Base-by-base conservation (phyloP, 2,888 invertebrate species). In the Muscina levida region DNA sequence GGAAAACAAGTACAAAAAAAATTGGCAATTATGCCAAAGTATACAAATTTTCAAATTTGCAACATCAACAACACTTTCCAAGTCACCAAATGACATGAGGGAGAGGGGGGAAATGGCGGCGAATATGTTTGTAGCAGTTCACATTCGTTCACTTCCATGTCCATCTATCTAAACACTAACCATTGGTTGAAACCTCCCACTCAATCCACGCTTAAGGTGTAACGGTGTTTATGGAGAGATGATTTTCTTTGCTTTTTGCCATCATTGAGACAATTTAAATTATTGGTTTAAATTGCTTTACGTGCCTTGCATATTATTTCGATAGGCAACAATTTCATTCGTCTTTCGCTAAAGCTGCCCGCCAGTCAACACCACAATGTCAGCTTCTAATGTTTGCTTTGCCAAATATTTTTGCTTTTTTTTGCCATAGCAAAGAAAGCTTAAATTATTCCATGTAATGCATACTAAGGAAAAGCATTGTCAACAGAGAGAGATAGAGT, bases 21-120 rank as follows among this genome's bases (percentile, higher is more conserved):
- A 77, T 73, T 74, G 73, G 44, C 71, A 77, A 77, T 77, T 79
- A 75, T 79, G 68, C 75, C 75, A 79, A 79, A 79, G 56, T 72
- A 22, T 17, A 51, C 6, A 51, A 39, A 62, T 59, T 57, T 68
- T 42, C 53, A 74, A 73, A 24, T 37, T 17, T 10, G 2, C 17
- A 59, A 59, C 59, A 42, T 42, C 62, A 42, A 5, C 17, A 62
- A 19, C 39, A 42, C 39, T 42, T 19, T 57, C n/a, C 57, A 26
- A 19, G 48, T 24, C 37, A 37, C 19, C 59, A 24, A 15, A 15
- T 15, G 15, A 6, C 6, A 48, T 15, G 15, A 31, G 31, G 31
- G 31, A 3, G 31, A 3, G 76, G 62, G 26, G 17, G 66, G 17
- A 68, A 5, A 11, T 42, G n/a, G 2, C 42, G 1, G 65, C 17